Base-by-base conservation (phyloP, 2,797 vertebrate species). In the Tadarida brasiliensis region DNA sequence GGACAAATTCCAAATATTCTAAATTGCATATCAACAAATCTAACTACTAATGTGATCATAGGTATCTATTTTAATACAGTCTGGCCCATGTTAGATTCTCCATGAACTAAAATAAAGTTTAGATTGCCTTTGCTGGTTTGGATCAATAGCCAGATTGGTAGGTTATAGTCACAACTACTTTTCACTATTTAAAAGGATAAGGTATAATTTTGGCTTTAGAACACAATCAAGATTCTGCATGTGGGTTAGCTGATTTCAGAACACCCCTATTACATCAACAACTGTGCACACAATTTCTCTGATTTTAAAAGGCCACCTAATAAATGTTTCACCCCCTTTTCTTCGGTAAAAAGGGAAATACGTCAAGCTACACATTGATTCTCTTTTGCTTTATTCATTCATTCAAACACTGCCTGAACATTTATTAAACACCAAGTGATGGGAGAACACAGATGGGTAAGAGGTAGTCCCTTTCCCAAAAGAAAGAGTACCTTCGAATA, bases 151-250 rank as follows among this genome's bases (percentile, higher is more conserved):
- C 71, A 91, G 91, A 87, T 87, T 47, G 71, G 59, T n/a, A 92
- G 26, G 70, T 94, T 80, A 56, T 33, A 93, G 44, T 94, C 65
- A 95, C 2, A 73, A 47, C 57, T 11, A 49, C 11, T 81, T 94
- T 68, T 81, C 35, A 54, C 26, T n/a, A 49, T 89, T 93, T 90
- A 85, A 94, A 61, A 88, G 28, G 12, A 73, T 17, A 57, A 65
- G 39, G 16, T 59, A 57, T 67, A 83, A 94, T 74, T 95, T 63
- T 91, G 67, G 80, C 28, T 91, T 94, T 73, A 90, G 94, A 94
- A 84, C 17, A 80, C 51, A 95, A 87, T 90, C 57, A 92, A 76
- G 39, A 8, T 81, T 56, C 14, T 93, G 63, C 30, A 67, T n/a
- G 39, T 78, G 14, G 10, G 6, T 33, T 74, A 85, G 44, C 47